Base-by-base conservation (phyloP, 2,797 vertebrate genomes). In the Myotis daubentonii region DNA sequence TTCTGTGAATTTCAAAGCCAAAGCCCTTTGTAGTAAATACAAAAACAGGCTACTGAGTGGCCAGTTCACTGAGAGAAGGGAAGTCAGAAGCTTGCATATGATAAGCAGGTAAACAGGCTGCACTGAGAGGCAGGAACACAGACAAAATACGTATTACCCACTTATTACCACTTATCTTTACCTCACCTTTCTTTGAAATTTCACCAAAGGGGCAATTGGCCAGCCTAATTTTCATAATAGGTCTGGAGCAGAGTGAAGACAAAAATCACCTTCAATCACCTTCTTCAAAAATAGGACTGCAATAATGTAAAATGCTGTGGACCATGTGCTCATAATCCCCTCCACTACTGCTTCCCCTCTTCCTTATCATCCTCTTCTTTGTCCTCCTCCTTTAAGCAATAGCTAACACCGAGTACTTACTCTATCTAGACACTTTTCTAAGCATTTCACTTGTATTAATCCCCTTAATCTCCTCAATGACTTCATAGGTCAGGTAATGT, bases 1-100 rank as follows among this genome's bases (percentile, higher is more conserved):
- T 93, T 93, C 16, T 95, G 71, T 33, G 5, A 74, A 49, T 30
- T 62, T 85, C 68, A 94, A 70, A 88, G 36, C 36, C 38, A 88
- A 85, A 92, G 41, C 44, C 60, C 70, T 95, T 79, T 41, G 38
- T 16, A 66, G 55, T 90, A 15, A 65, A 30, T 62, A 38, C 30
- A 71, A 47, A 91, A n/a, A 84, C 6, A 71, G 13, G 38, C 47
- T 84, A 19, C 23, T 22, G 10, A 47, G 55, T n/a, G 55, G 68
- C 13, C 74, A 86, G 68, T 28, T 74, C n/a, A 19, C 62, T 22
- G 28, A 60, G 22, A 57, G 25, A 57, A 75, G 10, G 3, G 16
- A 68, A 80, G 55, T 0, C 5, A 36, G 22, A 66, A 5, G n/a
- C 47, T 49, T 82, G 2, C 16, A 20, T 0, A 10, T 41, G 76